Percentiles rank a stretch among this genome's conserved stretches.
Conservation (phyloP, 2,113 vertebrate genomes). For the Rhinopithecus roxellana region DNA sequence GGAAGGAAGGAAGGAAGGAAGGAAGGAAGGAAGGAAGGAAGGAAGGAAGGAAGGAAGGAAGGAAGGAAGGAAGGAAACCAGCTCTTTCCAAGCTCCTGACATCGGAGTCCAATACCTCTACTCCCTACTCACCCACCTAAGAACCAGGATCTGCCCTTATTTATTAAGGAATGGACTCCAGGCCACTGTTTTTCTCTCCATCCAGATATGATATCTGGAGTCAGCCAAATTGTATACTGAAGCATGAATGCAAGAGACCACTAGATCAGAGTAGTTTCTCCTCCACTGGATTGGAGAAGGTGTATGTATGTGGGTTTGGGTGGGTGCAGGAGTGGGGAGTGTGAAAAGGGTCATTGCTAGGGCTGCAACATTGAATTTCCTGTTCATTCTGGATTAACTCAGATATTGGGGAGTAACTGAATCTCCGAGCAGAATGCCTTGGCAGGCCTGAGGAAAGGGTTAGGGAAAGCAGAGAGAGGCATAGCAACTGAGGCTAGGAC, state of each 20-base stretch:
- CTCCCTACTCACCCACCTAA: not conserved
- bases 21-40: too few relatives aligned
- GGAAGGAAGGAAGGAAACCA: too few relatives aligned
- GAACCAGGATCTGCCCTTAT: not conserved
- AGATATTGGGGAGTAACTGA: not conserved
- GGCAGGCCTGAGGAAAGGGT: not conserved
- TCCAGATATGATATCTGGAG: not conserved
- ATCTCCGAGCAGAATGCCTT: not conserved
- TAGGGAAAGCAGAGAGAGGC: not conserved
- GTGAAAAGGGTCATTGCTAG: not conserved
- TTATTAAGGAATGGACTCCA: not conserved
- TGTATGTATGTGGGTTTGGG: not conserved
- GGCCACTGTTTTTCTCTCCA: not conserved
- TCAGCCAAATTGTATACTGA: not conserved
- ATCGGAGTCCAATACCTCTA: not conserved
- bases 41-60: too few relatives aligned
- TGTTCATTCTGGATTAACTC: not conserved
- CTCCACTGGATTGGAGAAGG: not conserved
- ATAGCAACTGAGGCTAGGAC: not conserved
- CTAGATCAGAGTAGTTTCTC: not conserved
- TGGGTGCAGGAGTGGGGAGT: not conserved
- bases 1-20: too few relatives aligned
- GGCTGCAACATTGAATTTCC: not conserved
- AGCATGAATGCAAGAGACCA: not conserved
- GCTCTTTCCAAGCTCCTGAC: not conserved